phyloP scores from a whole-genome alignment of 1,140 invertebrate species.

The Zaprionus nigranus region DNA sequence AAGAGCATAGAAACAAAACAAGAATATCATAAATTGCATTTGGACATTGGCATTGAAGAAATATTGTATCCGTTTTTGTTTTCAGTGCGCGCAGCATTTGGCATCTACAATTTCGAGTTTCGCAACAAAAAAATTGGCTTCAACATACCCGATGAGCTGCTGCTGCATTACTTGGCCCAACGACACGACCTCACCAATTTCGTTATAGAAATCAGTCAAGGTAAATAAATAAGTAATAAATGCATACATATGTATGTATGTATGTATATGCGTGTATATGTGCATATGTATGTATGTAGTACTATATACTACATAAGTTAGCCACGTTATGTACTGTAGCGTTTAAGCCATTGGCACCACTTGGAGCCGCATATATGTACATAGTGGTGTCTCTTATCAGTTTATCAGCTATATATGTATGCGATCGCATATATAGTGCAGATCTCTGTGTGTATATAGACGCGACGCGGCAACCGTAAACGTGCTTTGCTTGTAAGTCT shows the following conservation, averaged over 20 bases:
- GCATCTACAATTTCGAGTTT: conserved; percentile 82
- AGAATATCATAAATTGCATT: conserved; percentile 21
- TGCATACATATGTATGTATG: neutral
- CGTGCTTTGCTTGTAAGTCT: conserved; percentile 82
- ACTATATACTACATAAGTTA: conserved; percentile 35
- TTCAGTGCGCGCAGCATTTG: conserved; percentile 78
- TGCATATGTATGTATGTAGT: neutral
- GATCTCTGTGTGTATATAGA: conserved; percentile 55
- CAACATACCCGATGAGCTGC: conserved; percentile 79
- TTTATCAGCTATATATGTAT: conserved; percentile 24
- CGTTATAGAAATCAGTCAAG: conserved; percentile 83
- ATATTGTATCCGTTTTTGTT: conserved; percentile 14
- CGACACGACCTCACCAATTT: conserved; percentile 82
- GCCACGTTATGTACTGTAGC: conserved; percentile 62
- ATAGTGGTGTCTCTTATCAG: conserved; percentile 4
- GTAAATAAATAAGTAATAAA: conserved; percentile 54
- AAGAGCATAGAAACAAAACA: conserved; percentile 23
- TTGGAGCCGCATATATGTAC: conserved; percentile 22
- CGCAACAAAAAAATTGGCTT: conserved; percentile 83
- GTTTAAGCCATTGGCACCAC: conserved; percentile 59
- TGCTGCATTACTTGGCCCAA: conserved; percentile 79
- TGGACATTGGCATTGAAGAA: conserved; percentile 42
- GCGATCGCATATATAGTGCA: conserved; percentile 23
- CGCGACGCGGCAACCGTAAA: conserved; percentile 61
- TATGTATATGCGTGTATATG: neutral